phyloP scores from a whole-genome alignment of 35 echinoderm and acorn worm species.

The Lytechinus pictus region DNA sequence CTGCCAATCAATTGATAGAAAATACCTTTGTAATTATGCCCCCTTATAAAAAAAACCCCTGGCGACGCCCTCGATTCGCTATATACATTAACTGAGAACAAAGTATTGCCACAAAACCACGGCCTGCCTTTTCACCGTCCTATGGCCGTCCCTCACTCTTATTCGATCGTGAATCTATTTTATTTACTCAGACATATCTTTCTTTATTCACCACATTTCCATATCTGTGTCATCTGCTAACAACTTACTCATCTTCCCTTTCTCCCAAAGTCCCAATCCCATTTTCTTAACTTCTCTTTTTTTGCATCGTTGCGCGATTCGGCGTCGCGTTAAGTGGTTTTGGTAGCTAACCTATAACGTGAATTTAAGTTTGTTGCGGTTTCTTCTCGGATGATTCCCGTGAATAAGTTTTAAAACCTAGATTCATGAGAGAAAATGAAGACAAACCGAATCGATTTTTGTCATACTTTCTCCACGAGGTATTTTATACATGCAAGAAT shows the following conservation, averaged over 20 bases:
- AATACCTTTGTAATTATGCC: no score
- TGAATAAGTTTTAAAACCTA: not conserved
- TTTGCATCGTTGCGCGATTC: not conserved
- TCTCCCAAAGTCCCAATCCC: not conserved
- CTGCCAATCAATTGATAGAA: no score
- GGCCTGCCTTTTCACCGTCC: not conserved
- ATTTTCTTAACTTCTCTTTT: not conserved
- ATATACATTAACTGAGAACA: no score
- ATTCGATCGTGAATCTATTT: not conserved
- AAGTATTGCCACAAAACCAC: not conserved
- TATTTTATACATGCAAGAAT: not conserved
- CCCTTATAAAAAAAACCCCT: no score
- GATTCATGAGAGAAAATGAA: not conserved
- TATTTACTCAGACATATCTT: slow-evolving; percentile 14
- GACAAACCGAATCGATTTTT: not conserved
- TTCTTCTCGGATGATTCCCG: not conserved
- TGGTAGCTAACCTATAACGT: not conserved
- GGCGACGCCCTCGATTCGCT: no score
- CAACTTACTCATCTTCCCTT: not conserved
- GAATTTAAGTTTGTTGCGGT: not conserved
- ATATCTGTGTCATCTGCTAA: not conserved
- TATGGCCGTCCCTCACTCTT: not conserved
- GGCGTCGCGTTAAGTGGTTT: not conserved
- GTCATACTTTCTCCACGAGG: not conserved
- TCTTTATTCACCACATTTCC: slow-evolving; percentile 2